Evolutionary conservation across 30 jellyfish, hydroid and myxozoan species (phyloP), one percentile per base, ranked within the genome.

Genomic region (Hydractinia symbiolongicarpus): DNA sequence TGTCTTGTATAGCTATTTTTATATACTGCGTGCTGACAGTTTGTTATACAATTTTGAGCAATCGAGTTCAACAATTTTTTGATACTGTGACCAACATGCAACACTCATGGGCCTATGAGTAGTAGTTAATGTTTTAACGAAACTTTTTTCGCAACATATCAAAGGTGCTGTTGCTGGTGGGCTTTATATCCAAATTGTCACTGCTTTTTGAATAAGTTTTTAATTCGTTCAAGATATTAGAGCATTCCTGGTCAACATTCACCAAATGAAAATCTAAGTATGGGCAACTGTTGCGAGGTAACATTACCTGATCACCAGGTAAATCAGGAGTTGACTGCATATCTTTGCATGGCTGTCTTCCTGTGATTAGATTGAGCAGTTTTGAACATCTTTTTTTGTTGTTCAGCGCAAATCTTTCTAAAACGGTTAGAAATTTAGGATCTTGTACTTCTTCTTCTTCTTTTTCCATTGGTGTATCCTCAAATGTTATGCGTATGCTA

Each of bases 261-360:
- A 64, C 74, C 16, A 6, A n/a, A 7, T 64, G 74, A 64, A 64
- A 64, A 64, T 64, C 74, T 13, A 64, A 64, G 6, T 64, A 64
- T 6, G 74, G 74, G 40, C 74, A 64, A 51, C 74, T 64, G 40
- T 64, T 64, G 19, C 74, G 19, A 44, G 74, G 74, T 6, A 64
- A 51, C 74, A 64, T 6, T 13, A n/a, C 40, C 19, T 64, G 40
- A 44, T 64, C 52, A 7, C 52, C 74, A 44, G 6, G 2, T 64
- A 64, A 13, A 13, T 64, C 40, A 30, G 44, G 44, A 30, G 44
- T 30, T 64, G 19, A n/a, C 8, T 7, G 74, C 40, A n/a, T 51
- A 7, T 64, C 40, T 6, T 64, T 44, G 9, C 5, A 7, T 7
- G 74, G 17, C 19, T n/a, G 7, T 51, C 17, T 7, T 64, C 74